Evolutionary conservation across 2,113 vertebrate species (phyloP), one percentile per base, ranked within the genome.

Genomic region (Scomber scombrus): DNA sequence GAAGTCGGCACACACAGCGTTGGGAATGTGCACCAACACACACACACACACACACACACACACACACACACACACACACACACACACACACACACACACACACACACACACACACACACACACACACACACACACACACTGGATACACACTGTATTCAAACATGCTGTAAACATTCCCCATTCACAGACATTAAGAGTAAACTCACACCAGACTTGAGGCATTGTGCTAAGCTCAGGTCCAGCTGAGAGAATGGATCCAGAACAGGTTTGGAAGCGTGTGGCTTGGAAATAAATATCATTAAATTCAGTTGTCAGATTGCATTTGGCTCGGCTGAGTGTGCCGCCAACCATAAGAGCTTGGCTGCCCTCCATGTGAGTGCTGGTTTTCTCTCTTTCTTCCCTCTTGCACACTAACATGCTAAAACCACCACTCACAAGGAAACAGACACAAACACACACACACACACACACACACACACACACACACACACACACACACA

Each of bases 271-370:
- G 86, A 86, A 90, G 78, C 31, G 77, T 75, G 83, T 75, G 83
- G 89, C 80, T 83, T 78, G 78, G 85, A 93, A 90, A 80, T 86
- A 90, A 89, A 86, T 89, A 93, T 90, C 84, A 87, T 60, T 90
- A 79, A 89, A 90, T 81, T 76, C 80, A 75, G 71, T 82, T 75
- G 45, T 92, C 86, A 86, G 87, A 78, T 84, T 84, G 82, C 73
- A 66, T 93, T 91, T 88, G 66, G 86, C 76, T 90, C 83, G 43
- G n/a, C 0, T 65, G 73, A 46, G 5, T 34, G 82, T 60, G 49
- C 62, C 51, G 52, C 74, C 85, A 56, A 84, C 78, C 13, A 0
- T 15, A 77, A 82, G 76, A 88, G 80, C 74, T 91, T 67, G 87
- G 73, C 88, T 84, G 64, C 83, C 76, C 84, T 94, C 89, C 91